phyloP scores from a whole-genome alignment of 1,140 invertebrate species.

The Cyclargus thomasi region DNA sequence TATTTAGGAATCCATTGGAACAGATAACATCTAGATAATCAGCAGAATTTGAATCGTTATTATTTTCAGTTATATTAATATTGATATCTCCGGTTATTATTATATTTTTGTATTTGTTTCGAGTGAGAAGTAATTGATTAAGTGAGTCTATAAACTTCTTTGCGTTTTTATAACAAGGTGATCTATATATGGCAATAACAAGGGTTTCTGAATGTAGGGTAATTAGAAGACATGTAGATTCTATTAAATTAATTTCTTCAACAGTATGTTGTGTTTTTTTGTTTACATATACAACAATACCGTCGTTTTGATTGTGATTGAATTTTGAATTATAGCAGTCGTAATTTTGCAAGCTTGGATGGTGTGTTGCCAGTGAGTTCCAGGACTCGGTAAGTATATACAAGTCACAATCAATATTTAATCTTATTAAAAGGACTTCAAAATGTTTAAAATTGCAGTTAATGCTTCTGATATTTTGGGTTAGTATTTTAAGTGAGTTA shows the following conservation, averaged over 20 bases:
- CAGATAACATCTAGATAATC: slow-evolving; percentile 24
- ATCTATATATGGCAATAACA: slow-evolving; percentile 28
- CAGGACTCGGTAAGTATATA: slow-evolving; percentile 27
- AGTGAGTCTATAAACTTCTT: slow-evolving; percentile 27
- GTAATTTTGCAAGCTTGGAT: slow-evolving; percentile 21
- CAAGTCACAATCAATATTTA: slow-evolving; percentile 14
- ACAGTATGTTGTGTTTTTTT: slow-evolving; percentile 20
- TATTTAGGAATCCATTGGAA: slow-evolving; percentile 20
- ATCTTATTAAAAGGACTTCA: slow-evolving; percentile 17
- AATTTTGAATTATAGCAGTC: slow-evolving; percentile 15
- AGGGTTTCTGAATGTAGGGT: slow-evolving; percentile 20
- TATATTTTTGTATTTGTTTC: slow-evolving; percentile 24
- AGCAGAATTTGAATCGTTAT: slow-evolving; percentile 14
- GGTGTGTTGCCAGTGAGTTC: slow-evolving; percentile 6
- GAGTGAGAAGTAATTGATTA: slow-evolving; percentile 18
- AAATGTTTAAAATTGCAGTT: slow-evolving; percentile 19
- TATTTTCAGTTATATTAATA: slow-evolving; percentile 25
- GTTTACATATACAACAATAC: slow-evolving; percentile 26
- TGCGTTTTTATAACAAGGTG: slow-evolving; percentile 23
- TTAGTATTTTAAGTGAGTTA: slow-evolving; percentile 17
- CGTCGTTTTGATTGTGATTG: slow-evolving; percentile 29
- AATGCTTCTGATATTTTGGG: slow-evolving; percentile 25
- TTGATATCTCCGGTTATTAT: slow-evolving; percentile 32
- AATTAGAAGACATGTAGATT: slow-evolving; percentile 26
- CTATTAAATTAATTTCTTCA: slow-evolving; percentile 24